Evolutionary conservation across 2,113 vertebrate genomes (phyloP).

Genomic region (Perognathus longimembris): DNA sequence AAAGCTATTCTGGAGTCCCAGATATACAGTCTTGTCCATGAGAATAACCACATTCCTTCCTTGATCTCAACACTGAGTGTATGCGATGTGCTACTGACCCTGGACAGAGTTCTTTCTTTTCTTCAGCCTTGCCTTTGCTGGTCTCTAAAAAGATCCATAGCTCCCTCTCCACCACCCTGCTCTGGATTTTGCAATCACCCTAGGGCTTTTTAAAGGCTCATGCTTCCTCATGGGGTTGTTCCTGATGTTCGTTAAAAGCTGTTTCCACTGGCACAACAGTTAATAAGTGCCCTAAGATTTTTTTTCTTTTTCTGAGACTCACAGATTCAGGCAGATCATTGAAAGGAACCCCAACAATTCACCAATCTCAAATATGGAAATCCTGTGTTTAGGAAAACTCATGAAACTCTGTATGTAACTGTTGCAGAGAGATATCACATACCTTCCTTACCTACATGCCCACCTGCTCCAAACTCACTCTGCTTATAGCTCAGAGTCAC

Average conservation of each 20-base stretch:
- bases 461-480: not conserved
- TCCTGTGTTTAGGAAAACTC: constrained; percentile 54
- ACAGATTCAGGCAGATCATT: not conserved
- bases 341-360: constrained; percentile 28
- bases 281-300: not conserved
- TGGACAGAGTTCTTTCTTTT: not conserved
- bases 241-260: constrained; percentile 29
- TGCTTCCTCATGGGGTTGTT: constrained; percentile 46
- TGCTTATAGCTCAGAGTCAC: not conserved
- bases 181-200: constrained; percentile 60
- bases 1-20: not conserved
- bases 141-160: constrained; percentile 35
- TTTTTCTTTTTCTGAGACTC: not conserved
- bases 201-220: constrained; percentile 13
- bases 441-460: constrained; percentile 4
- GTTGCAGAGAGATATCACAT: constrained; percentile 35
- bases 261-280: constrained; percentile 3
- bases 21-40: not conserved
- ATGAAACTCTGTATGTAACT: constrained; percentile 45
- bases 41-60: not conserved
- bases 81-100: not conserved
- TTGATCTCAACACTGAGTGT: not conserved
- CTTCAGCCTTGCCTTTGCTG: constrained; percentile 54
- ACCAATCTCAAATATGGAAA: constrained; percentile 51
- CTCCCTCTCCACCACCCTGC: not conserved